A percentile compares a stretch with the other conserved stretches of the same genome.
phyloP scores from a whole-genome alignment of 2,888 invertebrate species.

The Hemistola chrysoprasaria region DNA sequence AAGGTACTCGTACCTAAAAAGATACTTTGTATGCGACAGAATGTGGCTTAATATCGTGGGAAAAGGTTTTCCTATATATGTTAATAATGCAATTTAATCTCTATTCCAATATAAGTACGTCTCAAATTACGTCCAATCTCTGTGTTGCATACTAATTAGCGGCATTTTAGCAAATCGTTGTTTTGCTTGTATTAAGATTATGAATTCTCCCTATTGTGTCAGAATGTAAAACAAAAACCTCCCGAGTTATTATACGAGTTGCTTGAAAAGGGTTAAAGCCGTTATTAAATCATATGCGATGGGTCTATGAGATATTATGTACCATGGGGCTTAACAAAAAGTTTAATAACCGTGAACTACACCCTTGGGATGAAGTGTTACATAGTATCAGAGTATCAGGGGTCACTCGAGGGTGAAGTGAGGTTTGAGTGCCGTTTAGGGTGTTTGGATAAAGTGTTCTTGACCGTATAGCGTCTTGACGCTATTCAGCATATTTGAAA shows the following conservation, averaged over 20 bases:
- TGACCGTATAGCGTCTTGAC: slow-evolving; percentile 6
- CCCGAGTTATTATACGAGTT: slow-evolving; percentile 7
- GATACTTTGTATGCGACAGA: too few relatives aligned
- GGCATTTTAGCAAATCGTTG: background rate
- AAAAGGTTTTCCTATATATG: too few relatives aligned
- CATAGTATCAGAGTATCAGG: background rate
- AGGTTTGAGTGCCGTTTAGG: slow-evolving; percentile 6
- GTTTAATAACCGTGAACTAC: slow-evolving; percentile 14
- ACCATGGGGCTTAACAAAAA: slow-evolving; percentile 12
- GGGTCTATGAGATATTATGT: slow-evolving; percentile 6
- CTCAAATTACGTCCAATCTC: background rate
- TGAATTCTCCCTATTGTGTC: slow-evolving; percentile 3
- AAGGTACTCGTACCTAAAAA: too few relatives aligned
- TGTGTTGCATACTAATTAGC: slow-evolving; percentile 4
- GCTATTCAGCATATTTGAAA: slow-evolving; percentile 11
- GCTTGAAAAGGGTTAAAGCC: slow-evolving; percentile 4
- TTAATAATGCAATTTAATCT: too few relatives aligned
- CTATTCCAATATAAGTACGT: too few relatives aligned
- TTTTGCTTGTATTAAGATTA: too few relatives aligned
- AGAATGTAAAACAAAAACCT: slow-evolving; percentile 9
- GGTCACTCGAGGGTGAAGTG: slow-evolving; percentile 7
- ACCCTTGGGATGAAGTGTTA: slow-evolving; percentile 10
- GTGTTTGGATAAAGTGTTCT: slow-evolving; percentile 8
- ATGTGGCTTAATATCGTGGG: too few relatives aligned
- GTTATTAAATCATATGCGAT: slow-evolving; percentile 15